These are phyloP conservation scores for Charina bottae DNA, from an alignment of 2,113 vertebrate species.

Conservation along the genomic window DNA sequence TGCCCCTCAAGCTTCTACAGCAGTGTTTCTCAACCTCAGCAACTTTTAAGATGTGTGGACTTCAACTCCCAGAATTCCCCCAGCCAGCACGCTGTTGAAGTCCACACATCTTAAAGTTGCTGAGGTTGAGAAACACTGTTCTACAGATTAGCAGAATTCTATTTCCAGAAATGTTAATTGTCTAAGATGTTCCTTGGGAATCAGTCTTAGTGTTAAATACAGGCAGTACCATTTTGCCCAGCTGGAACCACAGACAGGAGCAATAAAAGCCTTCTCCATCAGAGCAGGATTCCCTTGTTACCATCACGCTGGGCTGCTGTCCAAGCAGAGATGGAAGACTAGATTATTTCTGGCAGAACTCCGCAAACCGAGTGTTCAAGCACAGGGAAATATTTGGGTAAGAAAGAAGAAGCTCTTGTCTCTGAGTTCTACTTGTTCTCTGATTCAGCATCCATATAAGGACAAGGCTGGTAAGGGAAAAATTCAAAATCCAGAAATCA, in stretches of 20 bases:
- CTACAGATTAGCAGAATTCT: background rate
- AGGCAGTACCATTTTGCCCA: background rate
- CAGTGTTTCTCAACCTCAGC: too few species aligned
- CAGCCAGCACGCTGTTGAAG: background rate
- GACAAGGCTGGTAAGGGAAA: background rate
- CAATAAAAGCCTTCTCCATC: constrained; percentile 5
- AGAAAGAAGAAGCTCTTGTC: background rate
- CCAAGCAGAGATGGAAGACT: constrained; percentile 16
- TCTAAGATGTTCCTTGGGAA: background rate
- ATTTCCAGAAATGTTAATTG: background rate
- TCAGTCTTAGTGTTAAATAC: constrained; percentile 5
- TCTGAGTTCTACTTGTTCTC: background rate
- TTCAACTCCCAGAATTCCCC: too few species aligned
- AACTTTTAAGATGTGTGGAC: too few species aligned
- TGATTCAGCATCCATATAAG: background rate
- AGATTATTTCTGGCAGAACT: constrained; percentile 8
- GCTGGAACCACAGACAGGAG: background rate
- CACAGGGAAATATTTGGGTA: background rate
- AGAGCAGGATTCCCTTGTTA: constrained; percentile 22
- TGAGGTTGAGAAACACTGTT: too few species aligned
- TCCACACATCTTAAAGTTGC: too few species aligned
- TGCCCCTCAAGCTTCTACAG: background rate
- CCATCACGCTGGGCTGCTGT: background rate
- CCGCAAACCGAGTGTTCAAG: background rate
- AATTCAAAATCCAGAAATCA: background rate